phyloP scores from a whole-genome alignment of 2,797 vertebrate genomes.

The Anisognathus igniventris region DNA sequence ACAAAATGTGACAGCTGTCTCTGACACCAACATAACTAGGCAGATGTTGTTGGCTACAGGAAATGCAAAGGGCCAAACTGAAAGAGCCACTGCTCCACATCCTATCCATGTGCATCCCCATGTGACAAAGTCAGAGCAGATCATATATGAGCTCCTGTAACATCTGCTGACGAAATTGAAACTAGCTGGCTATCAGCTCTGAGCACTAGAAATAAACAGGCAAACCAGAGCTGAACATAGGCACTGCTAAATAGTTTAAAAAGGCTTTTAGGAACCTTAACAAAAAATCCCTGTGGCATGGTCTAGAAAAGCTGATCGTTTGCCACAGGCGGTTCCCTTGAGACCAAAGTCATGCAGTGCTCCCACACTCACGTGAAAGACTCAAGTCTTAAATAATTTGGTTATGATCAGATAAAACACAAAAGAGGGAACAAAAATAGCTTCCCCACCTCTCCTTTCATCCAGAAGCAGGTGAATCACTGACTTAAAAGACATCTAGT shows the following conservation, averaged over 20 bases:
- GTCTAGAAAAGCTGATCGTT: not conserved
- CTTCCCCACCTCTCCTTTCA: not conserved
- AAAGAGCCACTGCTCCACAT: not conserved
- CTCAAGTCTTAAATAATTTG: not conserved
- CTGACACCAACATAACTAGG: not conserved
- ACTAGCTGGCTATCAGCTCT: not conserved
- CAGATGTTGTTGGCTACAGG: not conserved
- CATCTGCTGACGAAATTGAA: not conserved
- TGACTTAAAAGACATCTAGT: slow-evolving; percentile 4
- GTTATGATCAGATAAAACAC: not conserved
- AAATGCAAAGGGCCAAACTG: not conserved
- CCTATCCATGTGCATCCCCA: not conserved
- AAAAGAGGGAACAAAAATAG: slow-evolving; percentile 1
- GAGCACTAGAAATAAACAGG: not conserved
- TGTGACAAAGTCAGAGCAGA: not conserved
- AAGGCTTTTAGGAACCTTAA: not conserved
- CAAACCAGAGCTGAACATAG: not conserved
- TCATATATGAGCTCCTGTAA: not conserved
- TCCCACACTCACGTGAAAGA: not conserved
- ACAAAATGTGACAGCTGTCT: not conserved
- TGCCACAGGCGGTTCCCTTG: not conserved
- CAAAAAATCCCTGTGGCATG: not conserved
- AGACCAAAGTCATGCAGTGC: not conserved
- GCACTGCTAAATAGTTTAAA: not conserved
- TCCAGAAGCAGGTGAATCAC: not conserved